These are phyloP conservation scores for Heliconius hewitsoni DNA, from an alignment of 1,140 invertebrate species.

Conservation along the genomic window DNA sequence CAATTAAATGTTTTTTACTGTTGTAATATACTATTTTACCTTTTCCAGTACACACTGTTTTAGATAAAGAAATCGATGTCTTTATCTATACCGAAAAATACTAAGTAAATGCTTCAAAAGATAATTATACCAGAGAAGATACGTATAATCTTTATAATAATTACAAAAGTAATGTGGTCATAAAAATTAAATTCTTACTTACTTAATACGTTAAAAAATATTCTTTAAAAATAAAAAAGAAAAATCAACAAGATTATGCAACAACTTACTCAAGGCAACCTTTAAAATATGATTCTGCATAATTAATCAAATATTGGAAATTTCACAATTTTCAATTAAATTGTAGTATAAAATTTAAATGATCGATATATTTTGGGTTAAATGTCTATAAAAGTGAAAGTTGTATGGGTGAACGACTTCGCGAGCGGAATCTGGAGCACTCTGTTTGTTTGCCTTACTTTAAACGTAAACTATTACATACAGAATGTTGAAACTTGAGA, in stretches of 20 bases:
- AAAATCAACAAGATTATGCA: background rate
- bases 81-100: no score
- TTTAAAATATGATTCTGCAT: background rate
- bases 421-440: constrained; percentile 43
- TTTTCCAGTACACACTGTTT: background rate
- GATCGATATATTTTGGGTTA: constrained; percentile 32
- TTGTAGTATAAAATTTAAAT: background rate
- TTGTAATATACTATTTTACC: constrained; percentile 1
- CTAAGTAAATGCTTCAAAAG: no score
- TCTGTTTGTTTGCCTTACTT: constrained; percentile 38
- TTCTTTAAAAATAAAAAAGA: background rate
- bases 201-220: background rate
- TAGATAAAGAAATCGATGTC: no score
- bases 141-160: no score
- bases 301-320: background rate
- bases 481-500: constrained; percentile 38
- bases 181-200: no score
- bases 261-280: background rate
- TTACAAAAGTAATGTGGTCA: no score
- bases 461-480: constrained; percentile 32
- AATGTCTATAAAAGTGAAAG: constrained; percentile 50
- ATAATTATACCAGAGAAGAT: background rate
- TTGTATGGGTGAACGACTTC: constrained; percentile 45
- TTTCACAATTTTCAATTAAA: constrained; percentile 9
- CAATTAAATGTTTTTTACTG: constrained; percentile 33